phyloP scores from a whole-genome alignment of 2,113 vertebrate genomes.

The Callorhinus ursinus region DNA sequence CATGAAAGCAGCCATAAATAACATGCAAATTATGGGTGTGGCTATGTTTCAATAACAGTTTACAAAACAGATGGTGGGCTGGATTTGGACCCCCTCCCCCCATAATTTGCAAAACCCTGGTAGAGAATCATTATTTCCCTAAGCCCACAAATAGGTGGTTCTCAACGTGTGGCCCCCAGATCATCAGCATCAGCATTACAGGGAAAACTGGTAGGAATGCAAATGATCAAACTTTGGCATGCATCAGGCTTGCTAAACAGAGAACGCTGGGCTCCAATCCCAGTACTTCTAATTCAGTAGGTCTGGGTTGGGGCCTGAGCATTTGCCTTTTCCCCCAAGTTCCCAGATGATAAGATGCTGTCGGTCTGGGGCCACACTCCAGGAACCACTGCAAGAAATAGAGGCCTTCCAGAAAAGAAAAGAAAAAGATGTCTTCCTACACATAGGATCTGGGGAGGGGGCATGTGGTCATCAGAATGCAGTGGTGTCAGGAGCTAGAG shows the following conservation, averaged over 20 bases:
- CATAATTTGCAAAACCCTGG: background rate
- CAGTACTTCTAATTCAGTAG: background rate
- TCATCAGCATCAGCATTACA: background rate
- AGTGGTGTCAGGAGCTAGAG: background rate
- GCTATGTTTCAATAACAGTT: conserved; percentile 42
- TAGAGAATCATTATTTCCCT: background rate
- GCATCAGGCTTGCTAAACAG: background rate
- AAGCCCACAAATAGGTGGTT: background rate
- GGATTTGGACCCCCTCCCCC: background rate
- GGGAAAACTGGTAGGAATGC: background rate
- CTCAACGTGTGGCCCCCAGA: background rate
- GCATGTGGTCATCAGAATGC: background rate
- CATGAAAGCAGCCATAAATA: background rate
- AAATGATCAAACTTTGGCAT: conserved; percentile 31
- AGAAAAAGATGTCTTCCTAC: background rate
- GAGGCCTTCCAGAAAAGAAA: background rate
- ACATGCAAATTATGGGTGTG: background rate
- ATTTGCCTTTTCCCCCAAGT: background rate
- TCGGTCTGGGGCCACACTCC: background rate
- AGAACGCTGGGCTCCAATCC: background rate
- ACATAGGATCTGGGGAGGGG: background rate
- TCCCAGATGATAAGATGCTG: background rate
- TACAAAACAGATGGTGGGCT: background rate
- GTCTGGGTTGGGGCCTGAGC: background rate
- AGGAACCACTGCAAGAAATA: background rate